These are phyloP conservation scores for Lasiommata megera DNA, from an alignment of 2,888 invertebrate genomes.

Conservation along the genomic window DNA sequence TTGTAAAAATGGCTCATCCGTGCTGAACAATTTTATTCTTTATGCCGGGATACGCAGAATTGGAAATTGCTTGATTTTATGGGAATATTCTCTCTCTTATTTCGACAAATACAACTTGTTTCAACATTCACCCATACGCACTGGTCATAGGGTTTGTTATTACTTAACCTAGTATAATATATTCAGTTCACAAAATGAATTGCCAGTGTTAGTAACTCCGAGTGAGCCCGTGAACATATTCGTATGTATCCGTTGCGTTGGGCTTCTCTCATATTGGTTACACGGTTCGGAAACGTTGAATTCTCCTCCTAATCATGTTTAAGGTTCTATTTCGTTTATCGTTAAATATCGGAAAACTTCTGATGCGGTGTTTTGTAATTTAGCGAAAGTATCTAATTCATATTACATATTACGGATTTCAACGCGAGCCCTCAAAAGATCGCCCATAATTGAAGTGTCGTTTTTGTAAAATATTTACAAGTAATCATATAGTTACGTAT, in stretches of 20 bases:
- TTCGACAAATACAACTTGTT: constrained; percentile 53
- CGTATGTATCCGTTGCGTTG: constrained; percentile 75
- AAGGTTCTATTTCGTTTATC: constrained; percentile 56
- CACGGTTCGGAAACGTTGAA: constrained; percentile 50
- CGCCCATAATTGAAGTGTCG: no score
- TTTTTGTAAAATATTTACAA: no score
- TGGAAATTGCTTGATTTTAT: constrained; percentile 51
- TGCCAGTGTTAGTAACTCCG: constrained; percentile 80
- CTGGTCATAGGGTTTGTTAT: constrained; percentile 57
- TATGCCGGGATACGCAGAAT: constrained; percentile 43
- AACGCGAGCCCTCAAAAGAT: no score
- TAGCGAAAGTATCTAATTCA: neutral
- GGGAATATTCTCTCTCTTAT: constrained; percentile 50
- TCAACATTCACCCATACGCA: constrained; percentile 56
- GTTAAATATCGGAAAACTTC: constrained; percentile 36
- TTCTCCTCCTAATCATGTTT: constrained; percentile 58
- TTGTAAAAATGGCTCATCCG: constrained; percentile 54
- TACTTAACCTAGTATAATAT: constrained; percentile 62
- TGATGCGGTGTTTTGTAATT: neutral
- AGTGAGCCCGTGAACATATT: constrained; percentile 80
- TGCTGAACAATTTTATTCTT: constrained; percentile 46
- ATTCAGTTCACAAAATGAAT: constrained; percentile 81
- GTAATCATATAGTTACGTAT: no score
- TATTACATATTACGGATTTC: no score
- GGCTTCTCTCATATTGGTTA: constrained; percentile 66